Conservation (phyloP, 2,888 invertebrate species). For the Crematogaster levior region DNA sequence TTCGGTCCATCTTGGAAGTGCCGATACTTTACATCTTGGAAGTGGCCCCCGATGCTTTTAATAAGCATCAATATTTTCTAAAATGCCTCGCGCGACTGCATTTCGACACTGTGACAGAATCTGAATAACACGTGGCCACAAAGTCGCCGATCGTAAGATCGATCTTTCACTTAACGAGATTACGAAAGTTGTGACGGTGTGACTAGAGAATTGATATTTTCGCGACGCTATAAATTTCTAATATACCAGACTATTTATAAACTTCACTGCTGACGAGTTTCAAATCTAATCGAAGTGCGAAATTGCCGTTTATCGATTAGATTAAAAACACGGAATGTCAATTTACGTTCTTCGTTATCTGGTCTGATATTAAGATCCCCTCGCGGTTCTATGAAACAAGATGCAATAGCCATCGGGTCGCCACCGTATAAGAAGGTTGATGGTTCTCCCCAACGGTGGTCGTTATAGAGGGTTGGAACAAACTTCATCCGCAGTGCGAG, state of each 20-base stretch:
- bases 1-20: not conserved
- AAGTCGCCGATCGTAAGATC: slow-evolving; percentile 7
- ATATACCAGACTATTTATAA: not conserved
- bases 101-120: not conserved
- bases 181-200: not conserved
- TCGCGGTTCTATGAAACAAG: not conserved
- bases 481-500: not conserved
- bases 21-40: not conserved
- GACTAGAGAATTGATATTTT: not conserved
- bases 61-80: slow-evolving; percentile 4
- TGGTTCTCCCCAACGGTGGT: not conserved
- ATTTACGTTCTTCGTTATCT: not conserved
- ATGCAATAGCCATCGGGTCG: not conserved
- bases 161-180: not conserved
- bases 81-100: not conserved
- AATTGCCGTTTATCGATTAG: slow-evolving; percentile 16
- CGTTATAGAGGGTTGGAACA: not conserved
- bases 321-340: not conserved
- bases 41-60: not conserved
- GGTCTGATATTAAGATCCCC: not conserved
- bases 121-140: not conserved
- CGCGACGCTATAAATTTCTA: not conserved
- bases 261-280: not conserved
- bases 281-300: slow-evolving; percentile 5
- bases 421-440: slow-evolving; percentile 1